A percentile compares a stretch with the other conserved stretches of the same genome.
phyloP scores from a whole-genome alignment of 2,797 vertebrate species.

The Heterohyrax brucei region DNA sequence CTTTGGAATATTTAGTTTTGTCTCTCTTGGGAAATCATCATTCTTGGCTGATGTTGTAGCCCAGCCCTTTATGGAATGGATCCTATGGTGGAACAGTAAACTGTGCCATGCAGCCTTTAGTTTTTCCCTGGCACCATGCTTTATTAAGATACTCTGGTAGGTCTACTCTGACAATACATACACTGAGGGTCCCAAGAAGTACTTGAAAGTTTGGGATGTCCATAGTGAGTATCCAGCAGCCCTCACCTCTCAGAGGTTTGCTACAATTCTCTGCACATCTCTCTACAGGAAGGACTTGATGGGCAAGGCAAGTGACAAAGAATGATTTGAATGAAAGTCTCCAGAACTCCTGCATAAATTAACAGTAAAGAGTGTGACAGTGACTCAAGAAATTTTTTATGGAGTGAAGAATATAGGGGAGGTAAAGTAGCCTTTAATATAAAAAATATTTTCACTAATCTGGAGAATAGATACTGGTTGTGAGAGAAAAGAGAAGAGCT shows the following conservation, averaged over 20 bases:
- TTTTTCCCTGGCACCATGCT: not conserved
- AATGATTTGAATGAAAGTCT: constrained; percentile 30
- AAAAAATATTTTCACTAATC: constrained; percentile 4
- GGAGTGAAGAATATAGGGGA: not conserved
- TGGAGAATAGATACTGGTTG: constrained; percentile 28
- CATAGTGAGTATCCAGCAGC: not conserved
- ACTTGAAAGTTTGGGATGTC: not conserved
- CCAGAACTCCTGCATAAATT: not conserved
- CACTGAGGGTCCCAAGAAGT: not conserved
- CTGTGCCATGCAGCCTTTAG: not conserved
- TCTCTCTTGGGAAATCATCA: not conserved
- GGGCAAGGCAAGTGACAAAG: not conserved
- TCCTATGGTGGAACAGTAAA: not conserved
- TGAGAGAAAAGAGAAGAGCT: constrained; percentile 8
- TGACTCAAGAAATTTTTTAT: not conserved
- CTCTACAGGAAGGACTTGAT: not conserved
- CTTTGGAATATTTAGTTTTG: not conserved
- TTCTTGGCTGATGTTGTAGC: too few relatives aligned
- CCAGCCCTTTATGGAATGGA: too few relatives aligned
- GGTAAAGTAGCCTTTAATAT: not conserved
- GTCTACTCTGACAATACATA: not conserved
- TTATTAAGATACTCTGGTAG: not conserved
- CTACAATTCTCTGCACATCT: not conserved
- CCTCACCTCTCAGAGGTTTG: not conserved
- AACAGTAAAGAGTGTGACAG: not conserved